A percentile compares a stretch with the other conserved stretches of the same genome.
Conservation (phyloP, 37 sponge, comb jelly and placozoan genomes). For the Crambe crambe region DNA sequence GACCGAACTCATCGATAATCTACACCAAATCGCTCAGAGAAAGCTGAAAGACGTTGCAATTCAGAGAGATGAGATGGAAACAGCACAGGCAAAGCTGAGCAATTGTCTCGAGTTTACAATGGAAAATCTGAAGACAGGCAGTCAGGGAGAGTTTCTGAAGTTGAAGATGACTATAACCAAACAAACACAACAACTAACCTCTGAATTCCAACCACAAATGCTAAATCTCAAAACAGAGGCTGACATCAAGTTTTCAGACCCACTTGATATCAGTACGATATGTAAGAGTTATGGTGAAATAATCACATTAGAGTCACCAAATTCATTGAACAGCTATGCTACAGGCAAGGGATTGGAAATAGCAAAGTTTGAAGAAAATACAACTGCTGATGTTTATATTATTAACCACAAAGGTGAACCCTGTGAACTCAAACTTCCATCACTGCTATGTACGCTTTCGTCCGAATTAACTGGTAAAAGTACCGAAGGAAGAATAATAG, state of each 20-base stretch:
- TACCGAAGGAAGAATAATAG: not conserved
- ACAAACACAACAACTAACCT: not conserved
- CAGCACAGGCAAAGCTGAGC: not conserved
- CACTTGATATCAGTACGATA: not conserved
- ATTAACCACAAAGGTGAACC: not conserved
- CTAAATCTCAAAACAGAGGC: too few relatives aligned
- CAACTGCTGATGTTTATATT: not conserved
- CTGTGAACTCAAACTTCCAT: not conserved
- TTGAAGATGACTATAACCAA: not conserved
- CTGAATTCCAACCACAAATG: not conserved
- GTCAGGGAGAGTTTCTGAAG: not conserved
- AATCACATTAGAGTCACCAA: not conserved
- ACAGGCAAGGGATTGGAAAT: not conserved
- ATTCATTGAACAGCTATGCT: not conserved
- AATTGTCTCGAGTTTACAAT: constrained; percentile 2
- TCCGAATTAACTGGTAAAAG: not conserved
- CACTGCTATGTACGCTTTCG: not conserved
- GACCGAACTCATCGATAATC: not conserved
- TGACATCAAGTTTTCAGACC: not conserved
- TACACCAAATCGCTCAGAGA: not conserved
- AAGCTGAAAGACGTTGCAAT: constrained; percentile 4
- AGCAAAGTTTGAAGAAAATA: not conserved
- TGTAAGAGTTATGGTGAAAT: not conserved
- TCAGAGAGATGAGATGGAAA: constrained; percentile 1
- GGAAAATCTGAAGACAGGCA: not conserved